Base-by-base conservation (phyloP, 2,797 vertebrate species). In the Perodicticus potto region DNA sequence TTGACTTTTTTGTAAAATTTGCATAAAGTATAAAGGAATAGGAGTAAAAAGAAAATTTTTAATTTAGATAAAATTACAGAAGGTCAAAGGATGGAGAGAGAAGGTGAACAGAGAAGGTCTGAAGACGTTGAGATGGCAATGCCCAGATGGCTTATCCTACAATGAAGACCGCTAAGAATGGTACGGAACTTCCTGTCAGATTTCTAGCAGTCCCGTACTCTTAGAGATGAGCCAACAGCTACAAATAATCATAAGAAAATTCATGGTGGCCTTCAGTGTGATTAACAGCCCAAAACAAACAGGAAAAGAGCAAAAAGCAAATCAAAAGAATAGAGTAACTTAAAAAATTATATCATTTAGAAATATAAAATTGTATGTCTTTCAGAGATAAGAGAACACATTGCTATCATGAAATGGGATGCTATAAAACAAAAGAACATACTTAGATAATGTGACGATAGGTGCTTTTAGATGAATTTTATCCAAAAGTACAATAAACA, bases 401-500 rank as follows among this genome's bases (percentile, higher is more conserved):
- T 7, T 78, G 7, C 29, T 37, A 34, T 12, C 13, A 74, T 25
- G 4, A 86, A 91, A 78, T 13, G 57, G 78, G 5, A 57, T 37
- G 16, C 16, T 37, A 19, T 23, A n/a, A 61, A 67, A 34, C 49
- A 37, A 93, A 61, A 3, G 4, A 80, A 69, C 12, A 34, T 63
- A 23, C 43, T 23, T 29, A 37, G 82, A 86, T 67, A 59, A 45
- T 25, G 7, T 5, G 4, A 34, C 5, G 5, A 4, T 55, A 81
- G 5, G 34, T 72, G 11, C 8, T 59, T n/a, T 57, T 76, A 2
- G 7, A 86, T 84, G 27, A 53, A 53, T 53, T 16, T 16, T 14
- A 53, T 53, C 69, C 65, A 55, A 73, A 96, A 96, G 6, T 14
- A 2, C 34, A 9, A n/a, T 43, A 40, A 89, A 77, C 32, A 96